A percentile compares a stretch with the other conserved stretches of the same genome.
These are phyloP conservation scores for Synaphobranchus kaupii DNA, from an alignment of 2,797 vertebrate species.

Conservation along the genomic window DNA sequence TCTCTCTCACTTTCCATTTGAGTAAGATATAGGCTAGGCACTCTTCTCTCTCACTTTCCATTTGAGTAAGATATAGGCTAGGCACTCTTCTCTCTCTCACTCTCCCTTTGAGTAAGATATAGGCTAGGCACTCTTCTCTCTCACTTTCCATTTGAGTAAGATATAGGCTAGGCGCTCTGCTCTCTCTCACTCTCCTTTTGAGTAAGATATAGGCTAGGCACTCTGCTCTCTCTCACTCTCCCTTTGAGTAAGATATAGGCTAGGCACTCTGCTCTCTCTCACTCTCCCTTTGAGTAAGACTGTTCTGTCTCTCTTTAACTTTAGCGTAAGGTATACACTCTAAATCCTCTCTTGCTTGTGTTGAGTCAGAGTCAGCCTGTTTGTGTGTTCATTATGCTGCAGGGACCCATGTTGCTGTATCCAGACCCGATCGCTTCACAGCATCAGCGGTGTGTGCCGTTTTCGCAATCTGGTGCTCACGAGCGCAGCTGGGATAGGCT, in stretches of 20 bases:
- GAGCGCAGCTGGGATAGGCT: neutral
- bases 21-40: too few relatives aligned
- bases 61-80: too few relatives aligned
- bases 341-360: neutral
- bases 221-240: neutral
- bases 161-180: too few relatives aligned
- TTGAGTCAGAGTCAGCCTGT: conserved; percentile 19
- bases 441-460: conserved; percentile 47
- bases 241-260: neutral
- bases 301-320: neutral
- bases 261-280: neutral
- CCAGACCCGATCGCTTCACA: conserved; percentile 54
- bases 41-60: too few relatives aligned
- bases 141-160: neutral
- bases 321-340: neutral
- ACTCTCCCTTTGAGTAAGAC: neutral
- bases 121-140: neutral
- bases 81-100: too few relatives aligned
- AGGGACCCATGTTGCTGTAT: conserved; percentile 52
- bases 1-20: too few relatives aligned
- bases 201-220: too few relatives aligned
- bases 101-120: too few relatives aligned
- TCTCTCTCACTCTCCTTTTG: too few relatives aligned
- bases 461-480: conserved; percentile 48
- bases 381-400: conserved; percentile 37